Percentiles rank a stretch among this genome's conserved stretches.
Evolutionary conservation across 2,797 vertebrate genomes (phyloP).

Genomic region (Masticophis lateralis): DNA sequence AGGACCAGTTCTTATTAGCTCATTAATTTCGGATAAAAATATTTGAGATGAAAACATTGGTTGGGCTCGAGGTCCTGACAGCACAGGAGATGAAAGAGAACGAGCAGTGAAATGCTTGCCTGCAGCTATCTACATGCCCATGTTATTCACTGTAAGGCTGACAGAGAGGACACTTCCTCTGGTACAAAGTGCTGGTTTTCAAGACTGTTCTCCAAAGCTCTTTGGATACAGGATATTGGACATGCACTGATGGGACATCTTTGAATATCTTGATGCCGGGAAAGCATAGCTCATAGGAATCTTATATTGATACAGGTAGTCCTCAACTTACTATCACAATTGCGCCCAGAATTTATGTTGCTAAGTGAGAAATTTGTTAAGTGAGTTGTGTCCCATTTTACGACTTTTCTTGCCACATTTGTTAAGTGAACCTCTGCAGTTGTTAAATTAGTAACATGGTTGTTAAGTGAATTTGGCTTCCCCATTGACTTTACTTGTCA

Average conservation of each 20-base stretch:
- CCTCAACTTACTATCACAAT: too few relatives aligned
- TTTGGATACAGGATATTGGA: background rate
- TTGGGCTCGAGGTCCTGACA: background rate
- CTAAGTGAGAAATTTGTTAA: too few relatives aligned
- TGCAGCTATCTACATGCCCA: background rate
- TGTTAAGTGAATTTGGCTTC: too few relatives aligned
- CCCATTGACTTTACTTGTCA: too few relatives aligned
- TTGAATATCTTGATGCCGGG: background rate
- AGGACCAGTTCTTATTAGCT: slow-evolving; percentile 2
- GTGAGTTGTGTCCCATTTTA: too few relatives aligned
- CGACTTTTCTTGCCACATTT: too few relatives aligned
- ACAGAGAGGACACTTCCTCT: background rate
- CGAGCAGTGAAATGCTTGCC: background rate
- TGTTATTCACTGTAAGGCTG: background rate
- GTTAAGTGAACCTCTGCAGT: too few relatives aligned
- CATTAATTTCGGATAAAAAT: background rate
- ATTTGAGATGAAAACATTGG: background rate
- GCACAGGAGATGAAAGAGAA: slow-evolving; percentile 1
- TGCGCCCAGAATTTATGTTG: too few relatives aligned
- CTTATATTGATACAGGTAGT: background rate
- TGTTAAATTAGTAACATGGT: too few relatives aligned
- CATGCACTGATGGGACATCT: background rate
- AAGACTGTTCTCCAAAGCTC: background rate
- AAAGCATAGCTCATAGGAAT: background rate
- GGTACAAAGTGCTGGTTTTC: background rate